Base-by-base conservation (phyloP, 2,888 invertebrate species). In the Tiphia femorata region DNA sequence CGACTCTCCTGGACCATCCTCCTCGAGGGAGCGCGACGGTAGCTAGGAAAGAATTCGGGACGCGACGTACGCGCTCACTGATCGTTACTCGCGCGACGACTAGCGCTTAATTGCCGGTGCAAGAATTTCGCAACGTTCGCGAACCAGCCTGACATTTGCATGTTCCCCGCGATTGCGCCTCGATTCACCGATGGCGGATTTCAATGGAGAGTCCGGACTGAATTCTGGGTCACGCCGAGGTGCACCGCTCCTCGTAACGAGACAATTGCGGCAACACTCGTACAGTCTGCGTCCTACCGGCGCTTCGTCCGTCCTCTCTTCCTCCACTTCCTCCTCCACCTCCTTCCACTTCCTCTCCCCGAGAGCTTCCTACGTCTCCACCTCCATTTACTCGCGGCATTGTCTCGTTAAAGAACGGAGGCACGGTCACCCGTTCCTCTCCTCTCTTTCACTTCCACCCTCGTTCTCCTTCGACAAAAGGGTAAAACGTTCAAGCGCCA, bases 341-440 rank as follows among this genome's bases (percentile, higher is more conserved):
- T 10, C 12, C 33, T n/a, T 12, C 44, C 7, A 17, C 21, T 33
- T 19, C 37, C 43, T 46, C 44, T 7, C 8, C 33, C 7, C 37
- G 10, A 33, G 10, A 25, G 29, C 29, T 29, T 29, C 49, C 20
- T 23, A 33, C 16, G 49, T 23, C 46, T 35, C 37, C 17, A 20
- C 17, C 19, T 38, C 19, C 17, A 38, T 38, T 38, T 23, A 10
- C 51, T 43, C 37, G 53, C 52, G 56, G 52, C 61, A 40, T 57
- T 46, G 65, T 67, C 58, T 62, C 69, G 44, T 67, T 62, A 51
- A 64, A 64, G n/a, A n/a, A n/a, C n/a, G n/a, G n/a, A n/a, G n/a
- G n/a, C n/a, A n/a, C n/a, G n/a, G n/a, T n/a, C 37, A 10, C 14
- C 37, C 37, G 37, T 12, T 4, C 19, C 17, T 2, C 37, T 6